These are phyloP conservation scores for Epizoanthus illoricatus DNA, from an alignment of 92 coral and sea anemone genomes.

Conservation along the genomic window DNA sequence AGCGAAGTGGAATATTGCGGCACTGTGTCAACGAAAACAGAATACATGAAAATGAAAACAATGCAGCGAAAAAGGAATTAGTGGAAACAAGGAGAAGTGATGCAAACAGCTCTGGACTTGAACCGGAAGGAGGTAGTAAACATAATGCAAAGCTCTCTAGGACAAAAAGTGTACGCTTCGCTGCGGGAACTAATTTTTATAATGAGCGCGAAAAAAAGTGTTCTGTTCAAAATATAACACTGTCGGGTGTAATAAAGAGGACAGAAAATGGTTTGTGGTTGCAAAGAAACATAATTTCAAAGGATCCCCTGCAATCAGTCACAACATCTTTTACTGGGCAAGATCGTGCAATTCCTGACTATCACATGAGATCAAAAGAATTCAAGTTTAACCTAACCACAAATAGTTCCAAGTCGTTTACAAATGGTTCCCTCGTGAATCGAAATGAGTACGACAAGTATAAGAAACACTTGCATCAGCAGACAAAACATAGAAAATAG, in stretches of 20 bases:
- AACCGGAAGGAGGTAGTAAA: conserved; percentile 15
- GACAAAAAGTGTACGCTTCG: conserved; percentile 45
- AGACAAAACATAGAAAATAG: too few relatives aligned
- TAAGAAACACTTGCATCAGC: too few relatives aligned
- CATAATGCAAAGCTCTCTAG: conserved; percentile 16
- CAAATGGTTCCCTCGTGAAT: too few relatives aligned
- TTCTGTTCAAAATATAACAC: background rate
- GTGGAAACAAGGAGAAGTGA: background rate
- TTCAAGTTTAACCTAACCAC: too few relatives aligned
- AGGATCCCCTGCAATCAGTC: background rate
- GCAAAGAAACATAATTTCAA: background rate
- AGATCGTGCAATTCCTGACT: too few relatives aligned
- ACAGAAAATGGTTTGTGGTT: background rate
- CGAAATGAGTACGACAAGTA: too few relatives aligned
- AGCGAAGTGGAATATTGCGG: background rate
- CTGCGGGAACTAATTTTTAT: conserved; percentile 49
- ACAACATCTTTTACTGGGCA: too few relatives aligned
- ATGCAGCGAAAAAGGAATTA: background rate
- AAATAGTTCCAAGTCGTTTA: too few relatives aligned
- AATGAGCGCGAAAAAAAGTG: conserved; percentile 5
- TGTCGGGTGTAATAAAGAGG: background rate
- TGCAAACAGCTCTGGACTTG: background rate
- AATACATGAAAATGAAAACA: background rate
- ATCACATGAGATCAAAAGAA: too few relatives aligned
- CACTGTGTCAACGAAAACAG: background rate